Evolutionary conservation across 2,797 vertebrate genomes (phyloP).

Genomic region (Betta splendens): DNA sequence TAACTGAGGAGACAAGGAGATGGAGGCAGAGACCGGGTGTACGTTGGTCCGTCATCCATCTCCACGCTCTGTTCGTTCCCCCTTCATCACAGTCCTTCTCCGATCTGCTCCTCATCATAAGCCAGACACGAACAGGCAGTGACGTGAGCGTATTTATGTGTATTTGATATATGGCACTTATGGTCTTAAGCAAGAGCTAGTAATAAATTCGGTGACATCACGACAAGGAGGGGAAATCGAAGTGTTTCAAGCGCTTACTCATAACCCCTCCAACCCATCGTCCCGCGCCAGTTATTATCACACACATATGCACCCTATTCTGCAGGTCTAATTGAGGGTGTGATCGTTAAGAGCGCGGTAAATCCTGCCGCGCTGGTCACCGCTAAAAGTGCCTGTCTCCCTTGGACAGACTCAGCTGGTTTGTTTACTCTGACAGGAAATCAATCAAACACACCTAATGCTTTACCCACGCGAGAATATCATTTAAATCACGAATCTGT

Average conservation of each 20-base stretch:
- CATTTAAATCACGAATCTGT: slow-evolving; percentile 36
- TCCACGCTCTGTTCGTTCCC: slow-evolving; percentile 65
- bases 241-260: slow-evolving; percentile 66
- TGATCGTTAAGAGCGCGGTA: slow-evolving; percentile 62
- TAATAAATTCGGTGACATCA: slow-evolving; percentile 81
- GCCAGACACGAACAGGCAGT: slow-evolving; percentile 41
- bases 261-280: slow-evolving; percentile 56
- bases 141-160: slow-evolving; percentile 36
- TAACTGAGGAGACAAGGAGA: slow-evolving; percentile 53
- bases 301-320: slow-evolving; percentile 34
- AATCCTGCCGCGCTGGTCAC: slow-evolving; percentile 66
- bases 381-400: slow-evolving; percentile 71
- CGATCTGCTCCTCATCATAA: slow-evolving; percentile 54
- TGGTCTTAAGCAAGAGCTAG: slow-evolving; percentile 62
- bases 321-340: slow-evolving; percentile 79
- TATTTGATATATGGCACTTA: slow-evolving; percentile 70
- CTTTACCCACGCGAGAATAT: slow-evolving; percentile 41
- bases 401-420: slow-evolving; percentile 79
- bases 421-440: slow-evolving; percentile 80
- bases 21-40: slow-evolving; percentile 34
- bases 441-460: slow-evolving; percentile 75
- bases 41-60: slow-evolving; percentile 64
- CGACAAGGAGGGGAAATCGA: slow-evolving; percentile 71
- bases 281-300: slow-evolving; percentile 48
- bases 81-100: slow-evolving; percentile 56